Conservation (phyloP, 2,113 vertebrate species). For the Coptodon bakossiorum region DNA sequence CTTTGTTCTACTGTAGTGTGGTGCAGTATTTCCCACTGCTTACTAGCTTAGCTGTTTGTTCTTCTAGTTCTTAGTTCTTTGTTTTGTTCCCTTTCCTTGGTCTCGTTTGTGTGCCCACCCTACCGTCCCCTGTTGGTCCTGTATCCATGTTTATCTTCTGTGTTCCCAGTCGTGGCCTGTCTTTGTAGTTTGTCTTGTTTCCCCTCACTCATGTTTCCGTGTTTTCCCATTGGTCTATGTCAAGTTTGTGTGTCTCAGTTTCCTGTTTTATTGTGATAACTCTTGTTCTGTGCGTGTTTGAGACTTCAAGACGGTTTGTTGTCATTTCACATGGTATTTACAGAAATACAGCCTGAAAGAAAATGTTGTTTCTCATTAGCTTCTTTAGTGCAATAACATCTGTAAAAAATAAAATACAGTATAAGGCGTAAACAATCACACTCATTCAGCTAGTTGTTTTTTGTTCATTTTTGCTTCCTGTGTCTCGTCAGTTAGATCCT, state of each 20-base stretch:
- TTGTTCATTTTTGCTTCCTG: background rate
- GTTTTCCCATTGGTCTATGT: background rate
- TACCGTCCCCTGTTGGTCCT: background rate
- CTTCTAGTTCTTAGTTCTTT: background rate
- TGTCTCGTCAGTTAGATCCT: background rate
- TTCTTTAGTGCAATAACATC: background rate
- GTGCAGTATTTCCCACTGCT: background rate
- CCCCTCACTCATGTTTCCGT: background rate
- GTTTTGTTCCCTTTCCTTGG: background rate
- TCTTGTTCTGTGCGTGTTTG: background rate
- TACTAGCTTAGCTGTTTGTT: background rate
- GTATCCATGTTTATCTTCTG: background rate
- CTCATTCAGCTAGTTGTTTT: background rate
- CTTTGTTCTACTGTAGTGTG: background rate
- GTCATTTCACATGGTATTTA: background rate
- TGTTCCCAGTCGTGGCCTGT: background rate
- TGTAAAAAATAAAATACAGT: background rate
- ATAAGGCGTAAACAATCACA: background rate
- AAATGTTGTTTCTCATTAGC: background rate
- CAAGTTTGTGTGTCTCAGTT: background rate
- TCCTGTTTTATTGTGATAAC: background rate
- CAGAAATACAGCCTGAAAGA: background rate
- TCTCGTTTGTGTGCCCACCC: background rate
- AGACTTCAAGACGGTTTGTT: background rate
- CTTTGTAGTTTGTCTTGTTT: background rate